Evolutionary conservation across 2,113 vertebrate genomes (phyloP).

Genomic region (Cynocephalus volans): DNA sequence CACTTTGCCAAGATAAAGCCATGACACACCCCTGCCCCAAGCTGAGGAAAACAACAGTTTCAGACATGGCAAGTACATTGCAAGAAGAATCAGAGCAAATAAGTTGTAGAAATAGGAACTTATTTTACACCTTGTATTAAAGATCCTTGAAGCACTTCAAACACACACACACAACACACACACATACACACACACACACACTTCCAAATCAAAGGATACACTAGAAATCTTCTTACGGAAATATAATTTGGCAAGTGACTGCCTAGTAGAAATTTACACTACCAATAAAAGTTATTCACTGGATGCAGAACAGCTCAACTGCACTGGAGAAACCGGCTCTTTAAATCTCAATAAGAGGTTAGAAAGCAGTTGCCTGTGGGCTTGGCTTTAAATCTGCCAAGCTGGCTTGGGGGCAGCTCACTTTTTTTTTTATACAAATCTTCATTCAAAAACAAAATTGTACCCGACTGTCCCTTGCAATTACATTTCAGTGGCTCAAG

Average conservation of each 20-base stretch:
- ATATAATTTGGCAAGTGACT: constrained; percentile 81
- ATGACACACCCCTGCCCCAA: not conserved
- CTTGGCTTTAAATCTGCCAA: constrained; percentile 72
- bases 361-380: constrained; percentile 3
- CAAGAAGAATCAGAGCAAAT: not conserved
- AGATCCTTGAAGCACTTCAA: constrained; percentile 49
- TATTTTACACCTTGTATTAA: constrained; percentile 63
- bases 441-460: constrained; percentile 82
- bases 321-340: constrained; percentile 69
- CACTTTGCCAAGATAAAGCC: not conserved
- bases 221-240: constrained; percentile 71
- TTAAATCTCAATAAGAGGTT: constrained; percentile 71
- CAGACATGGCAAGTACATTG: not conserved
- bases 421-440: not conserved
- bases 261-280: constrained; percentile 81
- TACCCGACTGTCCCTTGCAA: constrained; percentile 80
- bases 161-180: not conserved
- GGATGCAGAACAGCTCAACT: constrained; percentile 77
- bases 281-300: constrained; percentile 81
- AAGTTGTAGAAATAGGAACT: not conserved
- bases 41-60: not conserved
- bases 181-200: not conserved
- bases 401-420: constrained; percentile 55
- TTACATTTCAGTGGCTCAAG: constrained; percentile 80
- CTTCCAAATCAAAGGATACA: constrained; percentile 61